A percentile compares a stretch with the other conserved stretches of the same genome.
These are phyloP conservation scores for Pelosia muscerda DNA, from an alignment of 2,888 invertebrate genomes.

Conservation along the genomic window DNA sequence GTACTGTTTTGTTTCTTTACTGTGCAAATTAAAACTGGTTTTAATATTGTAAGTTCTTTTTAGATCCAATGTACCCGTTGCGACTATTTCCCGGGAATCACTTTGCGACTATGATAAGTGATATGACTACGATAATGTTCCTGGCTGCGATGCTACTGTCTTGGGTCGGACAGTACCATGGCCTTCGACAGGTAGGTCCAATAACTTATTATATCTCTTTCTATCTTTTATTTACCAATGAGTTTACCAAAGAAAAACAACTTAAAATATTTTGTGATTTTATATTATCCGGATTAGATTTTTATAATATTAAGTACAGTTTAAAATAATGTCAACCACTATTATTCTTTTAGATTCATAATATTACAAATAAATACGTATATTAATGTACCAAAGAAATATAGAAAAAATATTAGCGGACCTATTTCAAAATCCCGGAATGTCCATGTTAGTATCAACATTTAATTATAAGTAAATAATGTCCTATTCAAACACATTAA, in stretches of 20 bases:
- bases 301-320: too few relatives aligned
- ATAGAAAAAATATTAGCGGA: too few relatives aligned
- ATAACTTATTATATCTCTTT: neutral
- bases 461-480: neutral
- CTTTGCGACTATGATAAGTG: conserved; percentile 97
- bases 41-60: neutral
- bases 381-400: too few relatives aligned
- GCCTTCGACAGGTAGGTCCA: conserved; percentile 92
- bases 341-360: too few relatives aligned
- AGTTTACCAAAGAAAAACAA: neutral
- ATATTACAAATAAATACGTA: too few relatives aligned
- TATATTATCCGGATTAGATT: too few relatives aligned
- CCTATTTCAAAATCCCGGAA: too few relatives aligned
- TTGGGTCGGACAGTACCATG: conserved; percentile 98
- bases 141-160: conserved; percentile 95
- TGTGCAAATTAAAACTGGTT: neutral
- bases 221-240: neutral
- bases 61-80: conserved; percentile 97
- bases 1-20: too few relatives aligned
- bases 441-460: neutral
- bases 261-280: neutral
- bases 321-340: too few relatives aligned
- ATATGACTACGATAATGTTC: conserved; percentile 96
- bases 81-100: conserved; percentile 95
- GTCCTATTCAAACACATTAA: too few relatives aligned